Conservation (phyloP, 2,113 vertebrate genomes). For the Callionymus lyra region DNA sequence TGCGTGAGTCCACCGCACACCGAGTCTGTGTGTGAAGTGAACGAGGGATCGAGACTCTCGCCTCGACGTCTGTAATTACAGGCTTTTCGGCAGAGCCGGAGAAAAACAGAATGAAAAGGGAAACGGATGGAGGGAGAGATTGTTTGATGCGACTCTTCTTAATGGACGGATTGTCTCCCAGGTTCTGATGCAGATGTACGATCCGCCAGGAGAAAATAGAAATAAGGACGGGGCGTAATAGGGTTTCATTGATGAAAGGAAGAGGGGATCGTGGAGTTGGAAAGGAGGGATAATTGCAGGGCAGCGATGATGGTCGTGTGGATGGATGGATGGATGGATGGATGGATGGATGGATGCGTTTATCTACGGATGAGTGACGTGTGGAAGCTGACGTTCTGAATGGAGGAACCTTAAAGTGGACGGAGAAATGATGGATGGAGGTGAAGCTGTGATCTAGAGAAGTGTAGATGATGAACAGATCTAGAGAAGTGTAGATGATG, state of each 20-base stretch:
- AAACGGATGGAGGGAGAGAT: neutral
- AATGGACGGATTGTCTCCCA: slow-evolving; percentile 11
- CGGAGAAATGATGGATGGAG: slow-evolving; percentile 11
- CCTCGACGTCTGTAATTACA: slow-evolving; percentile 35
- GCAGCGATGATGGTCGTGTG: slow-evolving; percentile 4
- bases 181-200: slow-evolving; percentile 18
- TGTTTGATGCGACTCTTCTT: slow-evolving; percentile 15
- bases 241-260: no score
- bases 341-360: slow-evolving; percentile 10
- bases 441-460: slow-evolving; percentile 7
- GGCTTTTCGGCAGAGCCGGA: slow-evolving; percentile 27
- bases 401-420: slow-evolving; percentile 19
- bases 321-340: slow-evolving; percentile 12
- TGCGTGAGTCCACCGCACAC: slow-evolving; percentile 27
- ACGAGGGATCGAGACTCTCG: slow-evolving; percentile 31
- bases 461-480: no score
- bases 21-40: slow-evolving; percentile 31
- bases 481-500: no score
- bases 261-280: no score
- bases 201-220: neutral
- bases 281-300: neutral
- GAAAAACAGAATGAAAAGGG: slow-evolving; percentile 24
- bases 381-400: slow-evolving; percentile 20
- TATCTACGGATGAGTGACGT: slow-evolving; percentile 12
- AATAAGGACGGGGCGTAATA: no score